Percentiles rank a stretch among this genome's conserved stretches.
Evolutionary conservation across 2,888 invertebrate genomes (phyloP).

Genomic region (Lysandra bellargus): DNA sequence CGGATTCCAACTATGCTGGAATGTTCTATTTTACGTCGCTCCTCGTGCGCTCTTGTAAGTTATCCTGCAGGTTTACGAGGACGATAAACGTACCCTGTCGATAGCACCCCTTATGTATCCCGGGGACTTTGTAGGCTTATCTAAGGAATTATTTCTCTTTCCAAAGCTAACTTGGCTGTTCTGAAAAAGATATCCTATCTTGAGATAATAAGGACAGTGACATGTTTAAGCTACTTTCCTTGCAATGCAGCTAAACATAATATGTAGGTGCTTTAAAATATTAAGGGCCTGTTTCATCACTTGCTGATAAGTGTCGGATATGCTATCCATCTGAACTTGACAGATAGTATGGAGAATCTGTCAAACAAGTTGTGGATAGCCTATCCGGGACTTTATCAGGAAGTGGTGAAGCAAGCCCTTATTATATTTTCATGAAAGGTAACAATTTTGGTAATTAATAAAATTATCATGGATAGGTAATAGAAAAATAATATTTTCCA

Average conservation of each 20-base stretch:
- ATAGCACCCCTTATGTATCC: conserved; percentile 47
- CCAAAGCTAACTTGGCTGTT: conserved; percentile 22
- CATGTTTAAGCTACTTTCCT: neutral
- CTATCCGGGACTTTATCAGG: no score
- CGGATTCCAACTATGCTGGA: conserved; percentile 47
- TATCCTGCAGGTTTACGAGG: conserved; percentile 64
- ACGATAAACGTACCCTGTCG: conserved; percentile 62
- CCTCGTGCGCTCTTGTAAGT: conserved; percentile 63
- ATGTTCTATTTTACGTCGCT: conserved; percentile 59
- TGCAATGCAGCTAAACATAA: neutral
- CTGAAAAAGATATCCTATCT: conserved; percentile 1
- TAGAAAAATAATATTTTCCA: neutral
- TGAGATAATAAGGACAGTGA: conserved; percentile 9
- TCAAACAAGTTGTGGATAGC: no score
- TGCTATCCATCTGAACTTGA: no score
- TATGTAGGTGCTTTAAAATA: no score
- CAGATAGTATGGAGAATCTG: no score
- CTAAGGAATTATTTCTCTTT: conserved; percentile 42
- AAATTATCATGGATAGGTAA: no score
- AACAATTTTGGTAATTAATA: no score
- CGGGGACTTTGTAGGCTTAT: conserved; percentile 43
- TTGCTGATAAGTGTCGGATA: no score
- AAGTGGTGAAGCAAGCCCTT: no score
- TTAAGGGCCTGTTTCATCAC: no score
- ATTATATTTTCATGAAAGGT: no score